Evolutionary conservation across 2,888 invertebrate genomes (phyloP), one percentile per base, ranked within the genome.

Genomic region (Torymus auratus): DNA sequence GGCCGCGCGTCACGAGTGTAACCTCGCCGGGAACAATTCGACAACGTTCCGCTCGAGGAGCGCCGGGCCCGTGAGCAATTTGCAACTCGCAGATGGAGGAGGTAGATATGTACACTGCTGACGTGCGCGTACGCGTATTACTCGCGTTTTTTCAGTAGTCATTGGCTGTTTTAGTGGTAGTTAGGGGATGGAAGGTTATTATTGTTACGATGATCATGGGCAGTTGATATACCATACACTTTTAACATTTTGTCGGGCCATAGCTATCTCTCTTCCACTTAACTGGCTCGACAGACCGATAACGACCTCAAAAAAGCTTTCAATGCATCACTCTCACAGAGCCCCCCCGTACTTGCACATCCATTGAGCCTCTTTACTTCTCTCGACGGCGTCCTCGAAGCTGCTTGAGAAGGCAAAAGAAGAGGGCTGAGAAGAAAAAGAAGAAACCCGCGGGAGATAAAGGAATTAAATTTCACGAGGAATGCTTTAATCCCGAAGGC

Each of bases 401-500:
- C 56, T 58, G n/a, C 28, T 56, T 17, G 15, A 12, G 60, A 56
- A n/a, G 55, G 15, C 14, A 11, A 15, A 13, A 15, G 41, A 50
- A 15, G 41, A 15, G 41, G 17, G 52, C 41, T 41, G 13, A 20
- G 62, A 70, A 17, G 13, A 23, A 15, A n/a, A 50, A 17, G 13
- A 15, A 61, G 50, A 67, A 70, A 50, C 15, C 2, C 3, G 7
- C 28, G 28, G 28, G 55, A 64, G 74, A 75, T 71, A 71, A 75
- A 53, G 28, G 72, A 72, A 76, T 80, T 80, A 80, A 72, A 72
- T 77, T 77, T 81, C 53, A 28, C 53, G 56, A 67, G 55, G 71
- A 75, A 60, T 80, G 61, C 70, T 65, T 65, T 64, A 65, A 70
- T 60, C 65, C 15, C 41, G 52, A 12, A 41, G 20, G 13, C 14